phyloP scores from a whole-genome alignment of 1,140 invertebrate genomes.

The Kradibia gibbosae region DNA sequence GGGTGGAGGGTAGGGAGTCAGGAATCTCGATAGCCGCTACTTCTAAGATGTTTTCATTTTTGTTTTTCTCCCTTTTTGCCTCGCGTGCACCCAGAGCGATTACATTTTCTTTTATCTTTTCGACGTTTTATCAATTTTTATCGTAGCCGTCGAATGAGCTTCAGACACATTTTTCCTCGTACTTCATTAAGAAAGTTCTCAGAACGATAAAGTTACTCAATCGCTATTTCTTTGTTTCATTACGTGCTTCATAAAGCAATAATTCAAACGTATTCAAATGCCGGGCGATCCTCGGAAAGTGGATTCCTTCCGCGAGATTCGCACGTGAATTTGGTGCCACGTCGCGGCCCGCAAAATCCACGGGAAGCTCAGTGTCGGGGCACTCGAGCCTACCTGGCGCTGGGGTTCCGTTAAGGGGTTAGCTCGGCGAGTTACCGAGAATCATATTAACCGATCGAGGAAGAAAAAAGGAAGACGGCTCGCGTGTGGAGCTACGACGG shows the following conservation, averaged over 20 bases:
- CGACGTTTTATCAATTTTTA: too few relatives aligned
- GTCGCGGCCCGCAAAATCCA: too few relatives aligned
- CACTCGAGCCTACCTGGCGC: neutral
- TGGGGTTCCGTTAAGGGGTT: neutral
- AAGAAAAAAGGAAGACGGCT: neutral
- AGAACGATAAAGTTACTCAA: neutral
- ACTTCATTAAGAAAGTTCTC: neutral
- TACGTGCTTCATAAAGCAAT: too few relatives aligned
- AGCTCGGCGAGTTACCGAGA: neutral
- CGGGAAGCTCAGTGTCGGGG: too few relatives aligned
- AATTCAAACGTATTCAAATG: too few relatives aligned
- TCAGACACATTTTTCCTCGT: neutral
- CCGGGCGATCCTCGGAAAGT: too few relatives aligned
- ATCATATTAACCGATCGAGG: conserved; percentile 16
- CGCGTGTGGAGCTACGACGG: neutral
- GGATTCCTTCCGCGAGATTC: too few relatives aligned
- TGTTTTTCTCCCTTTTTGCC: too few relatives aligned
- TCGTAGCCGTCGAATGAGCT: too few relatives aligned
- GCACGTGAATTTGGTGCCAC: too few relatives aligned
- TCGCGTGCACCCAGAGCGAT: too few relatives aligned
- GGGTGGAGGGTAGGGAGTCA: neutral
- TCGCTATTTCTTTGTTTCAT: neutral
- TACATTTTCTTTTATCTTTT: too few relatives aligned
- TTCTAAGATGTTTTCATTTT: neutral
- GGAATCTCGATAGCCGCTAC: neutral